phyloP scores from a whole-genome alignment of 2,797 vertebrate species.

The Erpetoichthys calabaricus region DNA sequence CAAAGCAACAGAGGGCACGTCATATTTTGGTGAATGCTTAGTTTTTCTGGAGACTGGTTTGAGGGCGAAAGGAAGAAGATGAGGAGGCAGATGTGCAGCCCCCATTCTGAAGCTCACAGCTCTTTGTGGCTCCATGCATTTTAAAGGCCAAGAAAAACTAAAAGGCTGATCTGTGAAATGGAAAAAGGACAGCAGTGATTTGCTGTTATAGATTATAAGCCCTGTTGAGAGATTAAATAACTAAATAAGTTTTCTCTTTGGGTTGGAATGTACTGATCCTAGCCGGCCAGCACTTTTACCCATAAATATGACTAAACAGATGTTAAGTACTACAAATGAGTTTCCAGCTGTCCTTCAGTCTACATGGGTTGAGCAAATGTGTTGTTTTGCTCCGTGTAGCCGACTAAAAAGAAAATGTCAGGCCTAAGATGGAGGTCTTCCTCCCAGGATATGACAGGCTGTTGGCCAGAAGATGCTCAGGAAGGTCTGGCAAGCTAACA shows the following conservation, averaged over 20 bases:
- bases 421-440: slow-evolving; percentile 90
- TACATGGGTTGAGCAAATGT: slow-evolving; percentile 52
- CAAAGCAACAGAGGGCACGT: no score
- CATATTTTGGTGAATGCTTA: no score
- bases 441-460: slow-evolving; percentile 75
- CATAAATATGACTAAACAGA: slow-evolving; percentile 60
- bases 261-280: slow-evolving; percentile 27
- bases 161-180: slow-evolving; percentile 4
- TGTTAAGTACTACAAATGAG: slow-evolving; percentile 58
- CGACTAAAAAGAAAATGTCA: slow-evolving; percentile 47
- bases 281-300: slow-evolving; percentile 38
- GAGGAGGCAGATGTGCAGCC: no score
- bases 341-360: slow-evolving; percentile 58
- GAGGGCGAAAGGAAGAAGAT: no score
- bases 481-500: slow-evolving; percentile 95
- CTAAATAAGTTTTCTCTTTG: slow-evolving; percentile 2
- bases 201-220: no score
- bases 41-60: no score
- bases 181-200: no score
- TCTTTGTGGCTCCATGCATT: no score
- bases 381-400: slow-evolving; percentile 70
- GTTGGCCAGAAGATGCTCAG: slow-evolving; percentile 92
- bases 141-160: background rate
- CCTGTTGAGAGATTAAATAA: no score
- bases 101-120: no score